phyloP scores from a whole-genome alignment of 2,113 vertebrate species.

The Siphamia tubifer region DNA sequence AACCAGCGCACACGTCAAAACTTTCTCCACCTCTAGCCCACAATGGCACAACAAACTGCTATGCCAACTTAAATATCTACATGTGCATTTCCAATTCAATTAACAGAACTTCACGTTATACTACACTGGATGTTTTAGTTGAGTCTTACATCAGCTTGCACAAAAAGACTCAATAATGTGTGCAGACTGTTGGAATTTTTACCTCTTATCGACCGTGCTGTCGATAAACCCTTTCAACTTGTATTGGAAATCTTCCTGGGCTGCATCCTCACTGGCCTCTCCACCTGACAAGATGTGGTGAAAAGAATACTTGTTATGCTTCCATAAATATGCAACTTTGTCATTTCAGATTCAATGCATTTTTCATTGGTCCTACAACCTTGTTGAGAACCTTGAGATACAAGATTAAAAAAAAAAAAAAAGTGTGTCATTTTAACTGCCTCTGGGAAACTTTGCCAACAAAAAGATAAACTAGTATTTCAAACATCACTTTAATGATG shows the following conservation, averaged over 20 bases:
- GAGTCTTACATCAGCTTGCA: neutral
- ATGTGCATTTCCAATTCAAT: too few relatives aligned
- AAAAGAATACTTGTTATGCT: neutral
- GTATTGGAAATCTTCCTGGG: constrained; percentile 94
- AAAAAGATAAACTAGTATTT: neutral
- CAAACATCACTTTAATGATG: neutral
- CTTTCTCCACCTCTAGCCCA: too few relatives aligned
- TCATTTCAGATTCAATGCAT: neutral
- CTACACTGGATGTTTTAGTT: too few relatives aligned
- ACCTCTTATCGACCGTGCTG: constrained; percentile 96
- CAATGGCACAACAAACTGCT: too few relatives aligned
- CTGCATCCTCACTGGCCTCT: constrained; percentile 88
- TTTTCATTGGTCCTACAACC: neutral
- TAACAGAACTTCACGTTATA: too few relatives aligned
- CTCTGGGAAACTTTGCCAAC: neutral
- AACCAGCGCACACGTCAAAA: too few relatives aligned
- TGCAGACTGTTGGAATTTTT: neutral
- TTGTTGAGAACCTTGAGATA: neutral
- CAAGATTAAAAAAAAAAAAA: too few relatives aligned
- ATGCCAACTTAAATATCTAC: too few relatives aligned
- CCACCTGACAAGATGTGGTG: constrained; percentile 74
- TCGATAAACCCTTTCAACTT: constrained; percentile 96
- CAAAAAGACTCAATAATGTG: neutral
- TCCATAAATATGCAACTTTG: neutral
- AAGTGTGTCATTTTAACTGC: neutral